Conservation (phyloP, 2,797 vertebrate genomes). For the Platyrinchus mystaceus region DNA sequence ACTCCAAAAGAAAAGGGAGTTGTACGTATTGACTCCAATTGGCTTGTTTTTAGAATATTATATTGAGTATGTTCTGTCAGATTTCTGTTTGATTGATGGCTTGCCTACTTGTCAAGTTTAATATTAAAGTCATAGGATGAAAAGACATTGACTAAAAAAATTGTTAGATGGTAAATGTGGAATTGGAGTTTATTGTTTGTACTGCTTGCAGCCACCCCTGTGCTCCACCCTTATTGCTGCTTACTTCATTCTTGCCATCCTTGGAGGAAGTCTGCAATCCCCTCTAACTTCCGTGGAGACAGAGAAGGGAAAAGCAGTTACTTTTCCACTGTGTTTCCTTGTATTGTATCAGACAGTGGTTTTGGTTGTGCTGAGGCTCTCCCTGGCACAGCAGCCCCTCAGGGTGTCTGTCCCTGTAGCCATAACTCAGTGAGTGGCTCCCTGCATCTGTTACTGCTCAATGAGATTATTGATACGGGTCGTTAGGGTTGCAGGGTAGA, state of each 20-base stretch:
- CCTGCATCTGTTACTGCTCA: not conserved
- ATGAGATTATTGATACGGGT: not conserved
- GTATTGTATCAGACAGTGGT: not conserved
- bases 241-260: not conserved
- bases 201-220: not conserved
- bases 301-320: not conserved
- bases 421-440: not conserved
- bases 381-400: not conserved
- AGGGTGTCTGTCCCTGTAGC: not conserved
- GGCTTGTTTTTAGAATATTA: slow-evolving; percentile 54
- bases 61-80: slow-evolving; percentile 18
- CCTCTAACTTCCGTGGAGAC: not conserved
- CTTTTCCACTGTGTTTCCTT: not conserved
- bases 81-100: slow-evolving; percentile 12
- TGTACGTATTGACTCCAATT: not conserved
- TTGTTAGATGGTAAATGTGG: not conserved
- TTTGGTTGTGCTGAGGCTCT: not conserved
- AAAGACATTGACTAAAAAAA: slow-evolving; percentile 42
- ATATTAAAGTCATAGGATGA: slow-evolving; percentile 33
- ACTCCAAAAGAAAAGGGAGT: not conserved
- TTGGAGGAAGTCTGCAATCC: not conserved
- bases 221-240: not conserved
- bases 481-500: not conserved
- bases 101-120: slow-evolving; percentile 51
- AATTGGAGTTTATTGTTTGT: slow-evolving; percentile 21